These are phyloP conservation scores for Glandiceps talaboti DNA, from an alignment of 53 echinoderm and acorn worm genomes.

Conservation along the genomic window DNA sequence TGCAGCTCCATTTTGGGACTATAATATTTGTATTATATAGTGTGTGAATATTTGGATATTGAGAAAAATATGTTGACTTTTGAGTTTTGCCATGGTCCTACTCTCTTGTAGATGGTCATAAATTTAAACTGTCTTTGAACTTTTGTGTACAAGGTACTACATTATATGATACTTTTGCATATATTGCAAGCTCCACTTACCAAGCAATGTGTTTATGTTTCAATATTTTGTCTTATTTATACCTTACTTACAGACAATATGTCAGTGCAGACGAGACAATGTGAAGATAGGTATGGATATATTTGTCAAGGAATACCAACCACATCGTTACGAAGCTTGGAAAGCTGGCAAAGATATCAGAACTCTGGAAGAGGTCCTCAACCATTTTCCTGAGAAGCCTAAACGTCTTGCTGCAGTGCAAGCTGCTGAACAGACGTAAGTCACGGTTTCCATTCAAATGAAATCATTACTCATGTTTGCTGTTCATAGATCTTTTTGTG, in stretches of 20 bases:
- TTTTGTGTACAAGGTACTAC: no score
- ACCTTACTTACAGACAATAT: background rate
- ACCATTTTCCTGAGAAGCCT: constrained; percentile 25
- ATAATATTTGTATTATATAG: no score
- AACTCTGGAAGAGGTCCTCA: constrained; percentile 65
- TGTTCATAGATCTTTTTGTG: background rate
- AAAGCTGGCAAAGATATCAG: constrained; percentile 61
- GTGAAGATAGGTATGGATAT: constrained; percentile 98
- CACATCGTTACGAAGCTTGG: constrained; percentile 89
- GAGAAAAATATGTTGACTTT: no score
- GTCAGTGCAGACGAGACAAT: constrained; percentile 64
- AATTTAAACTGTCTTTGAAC: no score
- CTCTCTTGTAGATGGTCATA: no score
- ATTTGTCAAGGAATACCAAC: constrained; percentile 87
- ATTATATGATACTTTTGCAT: no score
- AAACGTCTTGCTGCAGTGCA: constrained; percentile 11
- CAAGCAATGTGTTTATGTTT: no score
- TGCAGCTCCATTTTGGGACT: no score
- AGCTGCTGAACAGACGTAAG: constrained; percentile 27
- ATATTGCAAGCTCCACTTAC: no score
- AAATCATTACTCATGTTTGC: background rate
- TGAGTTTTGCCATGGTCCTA: no score
- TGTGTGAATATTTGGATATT: no score
- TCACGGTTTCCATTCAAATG: background rate
- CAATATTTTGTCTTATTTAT: no score